Base-by-base conservation (phyloP, 2,888 invertebrate genomes). In the Agrochola litura region DNA sequence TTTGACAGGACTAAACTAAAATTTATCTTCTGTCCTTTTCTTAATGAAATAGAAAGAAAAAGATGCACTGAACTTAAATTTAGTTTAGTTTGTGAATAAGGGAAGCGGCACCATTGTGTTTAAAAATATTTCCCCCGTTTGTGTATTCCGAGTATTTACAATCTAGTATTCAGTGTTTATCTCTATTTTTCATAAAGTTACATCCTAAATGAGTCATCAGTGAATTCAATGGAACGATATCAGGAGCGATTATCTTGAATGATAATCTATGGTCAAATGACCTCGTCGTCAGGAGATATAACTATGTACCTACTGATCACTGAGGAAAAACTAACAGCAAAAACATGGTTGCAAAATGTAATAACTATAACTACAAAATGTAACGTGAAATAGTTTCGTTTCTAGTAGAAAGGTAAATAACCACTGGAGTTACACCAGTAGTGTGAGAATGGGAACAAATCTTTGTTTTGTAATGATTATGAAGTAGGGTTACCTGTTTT, bases 161-260 rank as follows among this genome's bases (percentile, higher is more conserved):
- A 83, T 68, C 25, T 49, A 56, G 30, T 63, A 68, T 83, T 66
- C 6, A 37, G n/a, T 25, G 49, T 64, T 74, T 76, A 86, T 86
- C 70, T 73, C 2, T 52, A 49, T 78, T 77, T 67, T 82, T 58
- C 46, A 73, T 68, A 43, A 63, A 69, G 12, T 54, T 64, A 77
- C 37, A 56, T 49, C n/a, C 37, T 60, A 65, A 72, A 75, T 79
- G 69, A 84, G 37, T 83, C 83, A 84, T 56, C 61, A n/a, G 63
- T 79, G 69, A 79, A 75, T 81, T 77, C 66, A 73, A 77, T 67
- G 67, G 69, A 84, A 72, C 56, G 30, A 68, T 85, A 87, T 87
- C 79, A 68, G 73, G 43, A 14, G 56, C 43, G 84, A 78, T 82
- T 79, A 83, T 76, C 74, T 69, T 63, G 61, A 70, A 78, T 77